Percentiles rank a stretch among this genome's conserved stretches.
Conservation (phyloP, 2,113 vertebrate species). For the Tapirus terrestris region DNA sequence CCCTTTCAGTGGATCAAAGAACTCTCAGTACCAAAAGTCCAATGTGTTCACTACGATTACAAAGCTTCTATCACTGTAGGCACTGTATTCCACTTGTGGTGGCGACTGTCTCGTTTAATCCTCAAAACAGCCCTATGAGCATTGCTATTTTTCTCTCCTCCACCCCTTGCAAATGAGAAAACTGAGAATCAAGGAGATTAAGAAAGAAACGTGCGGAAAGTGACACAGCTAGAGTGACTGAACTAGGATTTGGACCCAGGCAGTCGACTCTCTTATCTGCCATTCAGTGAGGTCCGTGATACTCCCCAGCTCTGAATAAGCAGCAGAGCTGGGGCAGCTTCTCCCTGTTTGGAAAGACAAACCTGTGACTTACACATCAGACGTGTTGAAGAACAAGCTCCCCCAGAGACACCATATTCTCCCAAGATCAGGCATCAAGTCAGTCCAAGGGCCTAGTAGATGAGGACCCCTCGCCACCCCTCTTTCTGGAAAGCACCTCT, state of each 20-base stretch:
- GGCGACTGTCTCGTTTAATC: neutral
- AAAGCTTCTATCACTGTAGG: neutral
- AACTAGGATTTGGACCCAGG: neutral
- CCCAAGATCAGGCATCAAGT: neutral
- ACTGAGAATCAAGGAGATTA: neutral
- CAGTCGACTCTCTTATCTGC: neutral
- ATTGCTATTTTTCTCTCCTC: neutral
- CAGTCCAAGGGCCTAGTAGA: neutral
- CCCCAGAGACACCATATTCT: neutral
- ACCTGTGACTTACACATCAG: neutral
- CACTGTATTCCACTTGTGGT: neutral
- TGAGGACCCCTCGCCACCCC: neutral
- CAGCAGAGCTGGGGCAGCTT: neutral
- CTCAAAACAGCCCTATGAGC: neutral
- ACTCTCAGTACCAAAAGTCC: neutral
- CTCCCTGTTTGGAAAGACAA: neutral
- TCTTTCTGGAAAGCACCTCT: neutral
- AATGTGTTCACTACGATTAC: neutral
- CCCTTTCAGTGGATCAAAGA: neutral
- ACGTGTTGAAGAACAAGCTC: neutral
- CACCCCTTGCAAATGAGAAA: neutral
- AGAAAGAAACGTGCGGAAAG: neutral
- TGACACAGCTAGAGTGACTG: neutral
- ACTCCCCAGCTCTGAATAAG: neutral
- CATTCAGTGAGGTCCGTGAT: fast-evolving